Base-by-base conservation (phyloP, 2,113 vertebrate species). In the Syngnathus floridae region DNA sequence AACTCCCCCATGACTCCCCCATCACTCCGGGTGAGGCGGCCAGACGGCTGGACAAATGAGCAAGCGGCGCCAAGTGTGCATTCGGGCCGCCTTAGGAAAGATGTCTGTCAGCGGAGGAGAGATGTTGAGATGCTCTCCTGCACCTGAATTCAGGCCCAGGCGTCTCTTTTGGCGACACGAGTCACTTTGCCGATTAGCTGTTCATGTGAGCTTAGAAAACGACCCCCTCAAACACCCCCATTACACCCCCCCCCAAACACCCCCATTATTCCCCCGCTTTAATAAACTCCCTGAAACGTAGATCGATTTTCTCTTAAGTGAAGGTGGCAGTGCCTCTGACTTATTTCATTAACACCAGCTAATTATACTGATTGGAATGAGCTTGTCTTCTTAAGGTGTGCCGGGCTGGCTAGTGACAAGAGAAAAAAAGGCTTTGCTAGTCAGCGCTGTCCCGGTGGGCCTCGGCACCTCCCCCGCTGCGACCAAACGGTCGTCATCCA, bases 31-130 rank as follows among this genome's bases (percentile, higher is more conserved):
- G 88, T 62, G 86, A 88, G 90, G 86, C 86, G 78, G 81, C 88
- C 90, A 88, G 92, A 92, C 89, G 86, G 69, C 84, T 76, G 91
- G 93, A 93, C 91, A 91, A 94, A 94, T 92, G 89, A 91, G 89
- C 79, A 72, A 83, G 80, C 77, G 62, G 72, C 71, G 78, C 61
- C 81, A 70, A 45, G 74, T 74, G 73, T 82, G 84, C 82, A 72
- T 82, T 72, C 73, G 76, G 82, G 81, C 81, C 79, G 84, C 78
- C 77, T 73, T 77, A 86, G 86, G 83, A 88, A 75, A 22, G 26
- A 82, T 84, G 84, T 88, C 88, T 78, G 68, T 87, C 85, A 84
- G 80, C 74, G 79, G 26, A 31, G 26, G 26, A 31, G 26, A 2
- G 26, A 31, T 31, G 26, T 31, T 31, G 26, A 31, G 26, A 31